Evolutionary conservation across 1,140 invertebrate genomes (phyloP), one percentile per base, ranked within the genome.

Genomic region (Drosophila athabasca): DNA sequence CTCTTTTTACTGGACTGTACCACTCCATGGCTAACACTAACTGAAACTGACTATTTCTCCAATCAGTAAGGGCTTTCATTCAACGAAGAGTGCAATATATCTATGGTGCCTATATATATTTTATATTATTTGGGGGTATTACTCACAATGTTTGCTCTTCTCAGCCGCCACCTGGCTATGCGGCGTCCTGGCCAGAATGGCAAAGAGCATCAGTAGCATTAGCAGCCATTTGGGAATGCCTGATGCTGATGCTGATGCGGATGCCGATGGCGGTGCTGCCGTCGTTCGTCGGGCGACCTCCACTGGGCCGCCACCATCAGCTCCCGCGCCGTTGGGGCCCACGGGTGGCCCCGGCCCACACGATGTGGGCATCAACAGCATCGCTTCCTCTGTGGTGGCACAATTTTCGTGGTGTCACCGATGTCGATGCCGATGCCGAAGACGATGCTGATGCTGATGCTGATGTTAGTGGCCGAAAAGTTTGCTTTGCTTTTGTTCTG

Each of bases 101-200:
- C n/a, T n/a, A n/a, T n/a, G n/a, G n/a, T n/a, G n/a, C n/a, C 17
- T 19, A 31, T 22, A 9, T 26, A 44, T 26, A 45, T 17, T 45
- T 45, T 39, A n/a, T 39, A 39, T 17, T 39, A 22, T n/a, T 9
- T 39, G 22, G 11, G n/a, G 55, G 49, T 90, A 31, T 31, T 31
- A 91, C 90, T 91, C 57, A 91, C 90, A 91, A 71, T 91, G 90
- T 78, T 91, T 91, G 64, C 90, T 91, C 75, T 91, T 91, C 69
- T 91, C 90, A 61, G 90, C 90, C 61, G 90, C 75, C 76, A 90
- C 90, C 89, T 90, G 90, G 62, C 79, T 75, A 39, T 76, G 68
- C 7, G 90, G 79, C 45, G 71, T 66, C 68, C 84, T 77, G 50
- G 79, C 87, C 69, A 89, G 62, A 57, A 91, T 79, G 70, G 67